Evolutionary conservation across 2,888 invertebrate genomes (phyloP), one percentile per base, ranked within the genome.

Genomic region (Panorpa germanica): DNA sequence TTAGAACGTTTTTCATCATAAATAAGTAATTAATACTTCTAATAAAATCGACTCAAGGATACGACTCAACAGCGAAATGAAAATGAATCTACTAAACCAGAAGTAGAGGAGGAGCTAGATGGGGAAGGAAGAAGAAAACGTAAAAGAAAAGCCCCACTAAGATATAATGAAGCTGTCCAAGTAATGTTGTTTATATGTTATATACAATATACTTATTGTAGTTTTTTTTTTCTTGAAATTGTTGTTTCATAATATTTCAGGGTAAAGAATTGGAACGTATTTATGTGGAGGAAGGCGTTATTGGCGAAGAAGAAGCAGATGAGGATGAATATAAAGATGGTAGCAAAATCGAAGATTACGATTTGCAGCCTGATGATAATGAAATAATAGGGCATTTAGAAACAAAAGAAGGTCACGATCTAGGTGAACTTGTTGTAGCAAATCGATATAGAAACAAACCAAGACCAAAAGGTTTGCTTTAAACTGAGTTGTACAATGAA

Each of bases 221-320:
- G 18, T n/a, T 29, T 16, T 24, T 25, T 30, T 25, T 30, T 24
- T 29, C 21, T 6, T 19, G n/a, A 32, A 22, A 22, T 19, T 4
- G n/a, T 9, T 8, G 10, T 9, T 4, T 26, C n/a, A 9, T 6
- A 25, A 25, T 12, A 22, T 35, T 48, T 14, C 53, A 75, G 63
- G 78, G 77, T 4, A 72, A 73, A 48, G 78, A 78, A 49, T 52
- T 78, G 28, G 77, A 77, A 41, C 60, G 70, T 38, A 71, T 77
- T 39, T 70, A 76, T 40, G 63, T 64, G 41, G 70, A 75, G 43
- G 72, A 74, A 49, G 77, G 75, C 2, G 65, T 77, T 8, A 67
- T 65, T 15, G 74, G 73, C 32, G 67, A 61, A 18, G 61, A 60
- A 23, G 69, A 69, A 15, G 56, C 53, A 25, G 61, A 62, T 7